Base-by-base conservation (phyloP, 2,797 vertebrate genomes). In the Phaenicophaeus curvirostris region DNA sequence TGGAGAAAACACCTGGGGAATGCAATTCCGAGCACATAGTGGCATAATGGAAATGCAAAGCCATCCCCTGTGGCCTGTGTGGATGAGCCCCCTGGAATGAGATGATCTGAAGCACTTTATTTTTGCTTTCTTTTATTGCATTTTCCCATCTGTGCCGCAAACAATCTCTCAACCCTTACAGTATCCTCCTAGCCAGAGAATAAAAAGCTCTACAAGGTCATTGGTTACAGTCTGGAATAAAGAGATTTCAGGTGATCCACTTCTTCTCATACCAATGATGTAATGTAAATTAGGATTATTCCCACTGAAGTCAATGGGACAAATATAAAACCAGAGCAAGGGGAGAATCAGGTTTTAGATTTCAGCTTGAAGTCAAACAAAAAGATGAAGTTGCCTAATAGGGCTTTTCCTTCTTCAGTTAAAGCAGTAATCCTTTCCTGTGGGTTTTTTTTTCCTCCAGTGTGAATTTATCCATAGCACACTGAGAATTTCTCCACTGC, bases 281-380 rank as follows among this genome's bases (percentile, higher is more conserved):
- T n/a, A n/a, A n/a, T 55, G 65, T 69, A 94, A 90, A 90, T 87
- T 77, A 72, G 78, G 44, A 85, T 90, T 93, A 83, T 94, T 92
- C 88, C 51, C 75, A 83, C 30, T 66, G 79, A 75, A 92, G 55
- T 81, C 72, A 92, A 39, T 62, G 16, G 27, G 37, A 89, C n/a
- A 87, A 85, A 79, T 87, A 77, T 59, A 91, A 93, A 94, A 87
- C 28, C 27, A 58, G 24, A 18, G 33, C 35, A 85, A 81, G 51
- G 53, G 39, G 58, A 87, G 63, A 55, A 81, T 66, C 62, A 50
- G 54, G 53, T 55, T 84, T 90, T 78, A 69, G 30, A 85, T 65
- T 85, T 93, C 85, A 72, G 15, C 39, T 81, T 85, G 35, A 75
- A 84, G 46, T 54, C 67, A 81, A 92, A 89, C 23, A 82, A 58